Evolutionary conservation across 2,113 vertebrate species (phyloP).

Genomic region (Rynchops niger): DNA sequence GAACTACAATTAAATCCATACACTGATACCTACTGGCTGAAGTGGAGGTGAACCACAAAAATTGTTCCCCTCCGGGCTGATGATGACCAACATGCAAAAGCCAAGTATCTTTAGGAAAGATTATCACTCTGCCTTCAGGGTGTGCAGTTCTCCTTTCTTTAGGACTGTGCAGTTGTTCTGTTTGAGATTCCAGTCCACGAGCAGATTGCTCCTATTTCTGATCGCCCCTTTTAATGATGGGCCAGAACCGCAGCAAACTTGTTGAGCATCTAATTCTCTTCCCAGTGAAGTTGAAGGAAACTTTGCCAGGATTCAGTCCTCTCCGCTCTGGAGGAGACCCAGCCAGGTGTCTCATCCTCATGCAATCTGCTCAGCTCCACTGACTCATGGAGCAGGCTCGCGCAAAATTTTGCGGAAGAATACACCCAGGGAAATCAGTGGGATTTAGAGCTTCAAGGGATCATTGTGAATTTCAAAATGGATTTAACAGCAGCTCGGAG

Average conservation of each 20-base stretch:
- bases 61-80: neutral
- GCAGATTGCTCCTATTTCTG: neutral
- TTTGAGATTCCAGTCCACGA: neutral
- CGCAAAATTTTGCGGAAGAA: neutral
- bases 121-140: neutral
- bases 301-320: neutral
- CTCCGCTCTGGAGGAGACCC: neutral
- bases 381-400: neutral
- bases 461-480: neutral
- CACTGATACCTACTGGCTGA: neutral
- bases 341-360: neutral
- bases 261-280: neutral
- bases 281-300: neutral
- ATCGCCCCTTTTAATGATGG: neutral
- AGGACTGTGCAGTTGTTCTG: neutral
- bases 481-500: neutral
- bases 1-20: neutral
- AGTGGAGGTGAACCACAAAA: neutral
- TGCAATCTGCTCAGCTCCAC: neutral
- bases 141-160: neutral
- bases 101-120: neutral
- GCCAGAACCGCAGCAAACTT: neutral
- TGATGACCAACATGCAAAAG: neutral
- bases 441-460: neutral
- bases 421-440: fast-evolving